Evolutionary conservation across 2,113 vertebrate species (phyloP).

Genomic region (Peucedramus taeniatus): DNA sequence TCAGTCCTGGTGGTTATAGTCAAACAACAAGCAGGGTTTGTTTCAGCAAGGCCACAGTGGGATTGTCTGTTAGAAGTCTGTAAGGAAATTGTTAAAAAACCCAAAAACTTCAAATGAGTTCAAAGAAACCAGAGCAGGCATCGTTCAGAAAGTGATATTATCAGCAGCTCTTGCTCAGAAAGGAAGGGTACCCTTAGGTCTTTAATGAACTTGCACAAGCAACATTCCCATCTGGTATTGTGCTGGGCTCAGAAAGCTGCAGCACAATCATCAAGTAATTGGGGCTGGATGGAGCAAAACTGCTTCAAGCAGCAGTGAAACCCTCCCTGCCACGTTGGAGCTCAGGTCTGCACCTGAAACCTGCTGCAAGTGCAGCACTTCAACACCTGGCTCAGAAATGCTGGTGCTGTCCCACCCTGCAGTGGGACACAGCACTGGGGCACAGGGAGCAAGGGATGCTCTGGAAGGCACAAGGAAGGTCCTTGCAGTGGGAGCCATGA

Average conservation of each 20-base stretch:
- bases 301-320: background rate
- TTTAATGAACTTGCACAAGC: background rate
- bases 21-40: background rate
- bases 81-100: background rate
- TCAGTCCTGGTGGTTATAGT: background rate
- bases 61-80: background rate
- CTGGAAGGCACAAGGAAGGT: background rate
- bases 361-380: rapidly evolving
- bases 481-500: background rate
- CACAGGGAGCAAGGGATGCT: background rate
- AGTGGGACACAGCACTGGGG: rapidly evolving
- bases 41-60: background rate
- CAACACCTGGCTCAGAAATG: background rate
- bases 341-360: background rate
- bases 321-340: rapidly evolving
- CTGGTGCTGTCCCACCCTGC: background rate
- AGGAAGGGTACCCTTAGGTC: background rate
- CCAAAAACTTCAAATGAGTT: background rate
- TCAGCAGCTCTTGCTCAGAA: background rate
- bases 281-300: background rate
- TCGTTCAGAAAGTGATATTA: background rate
- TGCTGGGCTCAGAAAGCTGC: background rate
- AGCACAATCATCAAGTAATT: background rate
- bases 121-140: background rate
- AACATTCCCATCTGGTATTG: background rate